phyloP scores from a whole-genome alignment of 2,797 vertebrate species.

The Acridotheres tristis region DNA sequence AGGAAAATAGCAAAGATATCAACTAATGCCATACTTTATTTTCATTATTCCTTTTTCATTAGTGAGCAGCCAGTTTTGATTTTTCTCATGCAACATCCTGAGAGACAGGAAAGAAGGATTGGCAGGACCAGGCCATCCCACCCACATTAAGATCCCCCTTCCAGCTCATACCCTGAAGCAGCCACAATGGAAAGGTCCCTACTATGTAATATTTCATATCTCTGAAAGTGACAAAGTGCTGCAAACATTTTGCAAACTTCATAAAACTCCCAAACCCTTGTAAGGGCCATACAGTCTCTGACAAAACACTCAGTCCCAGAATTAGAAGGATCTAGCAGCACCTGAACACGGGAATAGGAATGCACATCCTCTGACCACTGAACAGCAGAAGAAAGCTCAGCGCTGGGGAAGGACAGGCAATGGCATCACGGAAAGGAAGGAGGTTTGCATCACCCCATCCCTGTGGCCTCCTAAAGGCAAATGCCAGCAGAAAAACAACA shows the following conservation, averaged over 20 bases:
- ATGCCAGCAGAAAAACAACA: background rate
- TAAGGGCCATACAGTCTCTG: background rate
- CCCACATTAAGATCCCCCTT: background rate
- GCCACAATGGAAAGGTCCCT: background rate
- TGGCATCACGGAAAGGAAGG: background rate
- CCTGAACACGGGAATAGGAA: background rate
- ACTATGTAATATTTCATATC: background rate
- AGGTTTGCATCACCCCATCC: background rate
- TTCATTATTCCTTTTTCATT: background rate
- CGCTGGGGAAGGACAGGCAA: background rate
- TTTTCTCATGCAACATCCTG: background rate
- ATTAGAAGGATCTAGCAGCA: background rate
- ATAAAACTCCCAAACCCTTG: background rate
- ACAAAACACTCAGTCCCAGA: background rate
- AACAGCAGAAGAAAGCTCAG: background rate
- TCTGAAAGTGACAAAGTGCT: background rate
- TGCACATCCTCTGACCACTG: fast-evolving
- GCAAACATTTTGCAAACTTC: background rate
- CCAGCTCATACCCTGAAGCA: background rate
- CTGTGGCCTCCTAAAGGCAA: background rate
- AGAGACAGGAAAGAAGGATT: background rate
- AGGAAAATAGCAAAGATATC: background rate
- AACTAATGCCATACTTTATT: background rate
- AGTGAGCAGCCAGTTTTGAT: background rate
- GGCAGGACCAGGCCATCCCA: background rate